Base-by-base conservation (phyloP, 2,888 invertebrate species). In the Chorisops tibialis region DNA sequence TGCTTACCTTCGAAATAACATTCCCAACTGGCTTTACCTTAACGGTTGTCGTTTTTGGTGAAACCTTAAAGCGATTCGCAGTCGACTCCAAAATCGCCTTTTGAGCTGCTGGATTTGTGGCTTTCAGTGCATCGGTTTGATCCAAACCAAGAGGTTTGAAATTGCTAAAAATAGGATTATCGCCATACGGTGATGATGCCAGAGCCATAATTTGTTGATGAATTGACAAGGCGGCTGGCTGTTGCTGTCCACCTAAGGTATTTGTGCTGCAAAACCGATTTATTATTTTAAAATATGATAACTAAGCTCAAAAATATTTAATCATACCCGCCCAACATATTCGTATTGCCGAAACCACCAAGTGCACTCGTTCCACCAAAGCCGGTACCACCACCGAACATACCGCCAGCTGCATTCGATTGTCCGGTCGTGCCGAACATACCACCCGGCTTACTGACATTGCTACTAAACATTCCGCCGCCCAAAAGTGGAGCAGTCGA, bases 131-230 rank as follows among this genome's bases (percentile, higher is more conserved):
- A 60, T 87, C 87, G 2, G 83, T 78, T 69, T 76, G 73, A 79
- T 83, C 77, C 78, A 78, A 74, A 0, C 79, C 74, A 1, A 79
- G 77, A 0, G 79, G 79, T 43, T 81, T 75, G 0, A 92, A 74
- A 72, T 91, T 90, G 70, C 89, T 89, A 75, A 92, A 88, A 1
- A 96, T 83, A 0, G 92, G 89, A 37, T 89, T 89, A 73, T 94
- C 92, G 0, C 95, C 94, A 72, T 92, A 96, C 0, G 95, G 95
- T 0, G 89, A 83, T 1, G 89, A 86, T 0, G 89, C 87, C 41
- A 93, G 79, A 0, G 89, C 83, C 60, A 91, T 75, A 21, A 89
- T 87, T 72, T 89, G 87, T 66, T 89, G 89, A 75, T 87, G 87
- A 0, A 87, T 80, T 2, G 82, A 79, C 38, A 79, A 75, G 43